Evolutionary conservation across 1,140 invertebrate species (phyloP).

Genomic region (Drosophila orosa): DNA sequence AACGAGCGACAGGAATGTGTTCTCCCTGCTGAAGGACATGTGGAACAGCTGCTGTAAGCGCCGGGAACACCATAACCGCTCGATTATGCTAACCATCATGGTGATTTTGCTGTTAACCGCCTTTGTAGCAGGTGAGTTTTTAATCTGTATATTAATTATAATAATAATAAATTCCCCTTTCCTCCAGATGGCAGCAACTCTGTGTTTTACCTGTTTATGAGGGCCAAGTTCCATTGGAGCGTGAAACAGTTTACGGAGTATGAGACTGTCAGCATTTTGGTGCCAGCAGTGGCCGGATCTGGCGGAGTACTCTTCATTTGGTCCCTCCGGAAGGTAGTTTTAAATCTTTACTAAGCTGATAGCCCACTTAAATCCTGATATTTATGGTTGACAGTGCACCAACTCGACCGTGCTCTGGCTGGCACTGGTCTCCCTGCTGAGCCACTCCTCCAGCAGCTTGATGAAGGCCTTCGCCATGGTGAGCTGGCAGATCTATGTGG

Average conservation of each 20-base stretch:
- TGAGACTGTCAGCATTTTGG: slow-evolving; percentile 84
- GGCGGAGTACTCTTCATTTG: slow-evolving; percentile 85
- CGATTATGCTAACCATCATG: slow-evolving; percentile 86
- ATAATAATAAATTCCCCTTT: neutral
- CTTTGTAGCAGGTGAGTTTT: slow-evolving; percentile 76
- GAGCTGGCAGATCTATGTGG: slow-evolving; percentile 88
- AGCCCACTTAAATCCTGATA: accelerated
- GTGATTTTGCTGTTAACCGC: slow-evolving; percentile 85
- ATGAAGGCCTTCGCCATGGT: slow-evolving; percentile 86
- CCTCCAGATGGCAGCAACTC: slow-evolving; percentile 79
- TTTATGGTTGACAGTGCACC: slow-evolving; percentile 40
- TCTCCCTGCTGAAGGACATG: slow-evolving; percentile 86
- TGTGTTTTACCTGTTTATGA: slow-evolving; percentile 87
- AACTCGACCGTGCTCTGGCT: slow-evolving; percentile 61
- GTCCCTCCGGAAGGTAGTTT: slow-evolving; percentile 84
- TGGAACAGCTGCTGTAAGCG: slow-evolving; percentile 86
- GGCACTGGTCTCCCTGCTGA: slow-evolving; percentile 76
- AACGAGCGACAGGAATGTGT: neutral
- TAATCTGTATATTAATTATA: neutral
- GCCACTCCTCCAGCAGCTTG: slow-evolving; percentile 83
- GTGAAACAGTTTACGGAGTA: slow-evolving; percentile 86
- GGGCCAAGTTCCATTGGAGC: slow-evolving; percentile 88
- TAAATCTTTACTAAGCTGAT: neutral
- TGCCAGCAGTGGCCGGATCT: slow-evolving; percentile 81
- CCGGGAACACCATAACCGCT: slow-evolving; percentile 86